These are phyloP conservation scores for Barnardius zonarius DNA, from an alignment of 2,113 vertebrate genomes.

Conservation along the genomic window DNA sequence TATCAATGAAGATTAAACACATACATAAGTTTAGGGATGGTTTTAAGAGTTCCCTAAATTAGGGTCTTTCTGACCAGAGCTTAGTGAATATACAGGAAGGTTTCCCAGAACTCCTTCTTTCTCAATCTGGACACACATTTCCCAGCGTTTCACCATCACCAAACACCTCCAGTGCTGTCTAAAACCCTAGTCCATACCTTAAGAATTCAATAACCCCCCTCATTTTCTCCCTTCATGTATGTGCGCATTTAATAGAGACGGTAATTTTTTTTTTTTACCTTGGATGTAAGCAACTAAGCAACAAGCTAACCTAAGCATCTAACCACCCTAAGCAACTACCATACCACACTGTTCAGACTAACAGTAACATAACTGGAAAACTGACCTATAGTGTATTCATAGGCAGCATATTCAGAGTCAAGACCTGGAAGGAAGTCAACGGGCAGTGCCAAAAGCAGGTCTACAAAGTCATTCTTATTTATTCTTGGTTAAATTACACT, in stretches of 20 bases:
- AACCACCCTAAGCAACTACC: neutral
- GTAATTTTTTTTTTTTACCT: neutral
- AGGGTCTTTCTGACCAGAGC: neutral
- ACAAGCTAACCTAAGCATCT: neutral
- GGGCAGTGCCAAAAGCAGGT: neutral
- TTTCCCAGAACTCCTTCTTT: neutral
- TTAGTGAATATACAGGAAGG: neutral
- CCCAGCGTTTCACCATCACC: neutral
- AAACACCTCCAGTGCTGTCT: neutral
- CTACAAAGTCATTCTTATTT: neutral
- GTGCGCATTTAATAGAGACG: neutral
- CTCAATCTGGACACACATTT: neutral
- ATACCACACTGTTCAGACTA: neutral
- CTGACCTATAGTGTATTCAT: neutral
- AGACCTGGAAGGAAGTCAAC: neutral
- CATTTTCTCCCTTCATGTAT: neutral
- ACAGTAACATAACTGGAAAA: neutral
- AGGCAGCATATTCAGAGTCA: neutral
- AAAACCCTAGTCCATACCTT: neutral
- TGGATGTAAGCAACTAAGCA: neutral
- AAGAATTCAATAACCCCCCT: neutral
- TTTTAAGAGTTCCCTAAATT: neutral
- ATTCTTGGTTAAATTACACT: neutral
- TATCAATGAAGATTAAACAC: neutral
- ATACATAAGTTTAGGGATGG: neutral